phyloP scores from a whole-genome alignment of 1,140 invertebrate species.

The Camponotus pennsylvanicus region DNA sequence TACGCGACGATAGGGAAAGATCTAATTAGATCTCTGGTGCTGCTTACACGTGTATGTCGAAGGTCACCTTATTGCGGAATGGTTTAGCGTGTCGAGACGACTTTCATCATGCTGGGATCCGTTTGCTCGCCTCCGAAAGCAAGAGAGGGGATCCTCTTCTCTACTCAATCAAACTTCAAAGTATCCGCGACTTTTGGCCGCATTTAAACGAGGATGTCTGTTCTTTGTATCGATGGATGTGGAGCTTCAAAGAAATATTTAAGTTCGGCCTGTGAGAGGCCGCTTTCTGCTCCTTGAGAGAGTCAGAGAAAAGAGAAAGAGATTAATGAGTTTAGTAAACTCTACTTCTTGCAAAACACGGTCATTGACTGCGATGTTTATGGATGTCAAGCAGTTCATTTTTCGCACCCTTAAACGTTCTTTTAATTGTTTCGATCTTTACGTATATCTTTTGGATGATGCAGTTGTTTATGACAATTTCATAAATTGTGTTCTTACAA shows the following conservation, averaged over 20 bases:
- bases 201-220: conserved; percentile 15
- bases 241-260: conserved; percentile 15
- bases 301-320: neutral
- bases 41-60: neutral
- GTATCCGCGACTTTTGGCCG: neutral
- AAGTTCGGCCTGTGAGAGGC: neutral
- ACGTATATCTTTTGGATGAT: too few relatives aligned
- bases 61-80: neutral
- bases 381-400: too few relatives aligned
- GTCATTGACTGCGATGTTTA: too few relatives aligned
- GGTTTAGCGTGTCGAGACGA: neutral
- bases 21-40: conserved; percentile 55
- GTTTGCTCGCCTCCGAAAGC: neutral
- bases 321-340: too few relatives aligned
- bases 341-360: neutral
- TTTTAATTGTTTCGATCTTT: too few relatives aligned
- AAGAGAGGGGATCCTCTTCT: neutral
- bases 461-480: too few relatives aligned
- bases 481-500: too few relatives aligned
- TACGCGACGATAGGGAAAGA: conserved; percentile 3
- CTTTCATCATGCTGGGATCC: neutral
- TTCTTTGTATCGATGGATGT: conserved; percentile 4
- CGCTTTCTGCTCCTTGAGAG: neutral
- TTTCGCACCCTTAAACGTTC: too few relatives aligned
- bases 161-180: neutral